Conservation (phyloP, 2,797 vertebrate species). For the Mus caroli region DNA sequence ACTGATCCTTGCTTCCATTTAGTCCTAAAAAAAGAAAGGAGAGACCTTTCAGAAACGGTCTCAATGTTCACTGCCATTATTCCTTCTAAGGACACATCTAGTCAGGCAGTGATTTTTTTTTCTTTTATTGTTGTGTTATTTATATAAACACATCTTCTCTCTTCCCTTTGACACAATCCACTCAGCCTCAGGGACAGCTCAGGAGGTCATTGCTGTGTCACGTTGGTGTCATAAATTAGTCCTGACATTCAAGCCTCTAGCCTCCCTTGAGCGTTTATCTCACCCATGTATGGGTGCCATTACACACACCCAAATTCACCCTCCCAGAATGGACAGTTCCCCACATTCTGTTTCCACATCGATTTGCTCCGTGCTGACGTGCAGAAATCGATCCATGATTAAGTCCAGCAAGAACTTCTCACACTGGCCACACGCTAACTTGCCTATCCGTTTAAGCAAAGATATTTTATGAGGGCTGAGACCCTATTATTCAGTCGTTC, state of each 20-base stretch:
- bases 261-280: conserved; percentile 47
- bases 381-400: background rate
- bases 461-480: background rate
- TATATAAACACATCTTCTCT: conserved; percentile 75
- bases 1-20: background rate
- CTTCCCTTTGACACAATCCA: conserved; percentile 79
- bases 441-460: conserved; percentile 10
- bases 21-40: conserved; percentile 4
- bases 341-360: background rate
- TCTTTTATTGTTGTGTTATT: conserved; percentile 35
- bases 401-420: background rate
- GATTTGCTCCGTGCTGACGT: background rate
- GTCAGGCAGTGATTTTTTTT: conserved; percentile 60
- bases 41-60: conserved; percentile 68
- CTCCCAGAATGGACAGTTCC: background rate
- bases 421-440: background rate
- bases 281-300: conserved; percentile 41
- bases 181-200: conserved; percentile 57
- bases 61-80: conserved; percentile 23
- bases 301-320: conserved; percentile 33
- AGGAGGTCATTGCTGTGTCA: conserved; percentile 70
- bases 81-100: conserved; percentile 67
- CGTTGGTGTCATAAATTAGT: conserved; percentile 70
- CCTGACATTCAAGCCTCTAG: conserved; percentile 58
- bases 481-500: background rate